phyloP scores from a whole-genome alignment of 1,140 invertebrate genomes.

The Saxidomus purpurata region DNA sequence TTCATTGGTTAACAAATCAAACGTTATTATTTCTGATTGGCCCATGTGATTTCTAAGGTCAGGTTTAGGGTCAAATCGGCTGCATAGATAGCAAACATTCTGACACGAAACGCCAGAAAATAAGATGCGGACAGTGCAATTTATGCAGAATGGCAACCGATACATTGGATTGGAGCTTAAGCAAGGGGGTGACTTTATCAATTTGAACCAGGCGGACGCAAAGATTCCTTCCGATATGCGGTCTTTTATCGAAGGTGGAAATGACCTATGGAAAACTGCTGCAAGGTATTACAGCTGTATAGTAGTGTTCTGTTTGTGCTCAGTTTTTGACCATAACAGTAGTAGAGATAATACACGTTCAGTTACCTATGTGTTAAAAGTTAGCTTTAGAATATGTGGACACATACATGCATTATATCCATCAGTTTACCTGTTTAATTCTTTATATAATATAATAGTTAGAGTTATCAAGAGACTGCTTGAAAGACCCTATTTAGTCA shows the following conservation, averaged over 20 bases:
- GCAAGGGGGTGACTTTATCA: slow-evolving; percentile 79
- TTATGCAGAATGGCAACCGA: slow-evolving; percentile 69
- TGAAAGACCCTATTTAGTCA: too few species aligned
- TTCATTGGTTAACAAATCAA: neutral
- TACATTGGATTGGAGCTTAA: slow-evolving; percentile 76
- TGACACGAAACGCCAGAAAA: neutral
- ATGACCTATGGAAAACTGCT: slow-evolving; percentile 69
- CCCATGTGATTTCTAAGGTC: neutral
- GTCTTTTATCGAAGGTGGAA: slow-evolving; percentile 78
- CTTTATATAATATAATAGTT: too few species aligned
- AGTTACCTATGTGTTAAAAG: neutral
- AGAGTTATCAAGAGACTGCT: too few species aligned
- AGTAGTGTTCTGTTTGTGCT: neutral
- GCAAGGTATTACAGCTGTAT: slow-evolving; percentile 70
- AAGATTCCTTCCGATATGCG: slow-evolving; percentile 76
- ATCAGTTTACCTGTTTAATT: too few species aligned
- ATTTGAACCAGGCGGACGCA: slow-evolving; percentile 75
- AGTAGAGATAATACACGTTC: neutral
- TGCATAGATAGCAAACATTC: slow-evolving; percentile 11
- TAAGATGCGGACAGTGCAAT: slow-evolving; percentile 82
- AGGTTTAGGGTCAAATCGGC: neutral
- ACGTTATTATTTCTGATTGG: neutral
- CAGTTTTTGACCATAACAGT: too few species aligned
- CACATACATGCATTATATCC: too few species aligned
- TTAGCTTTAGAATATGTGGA: too few species aligned